Percentiles rank a stretch among this genome's conserved stretches.
Evolutionary conservation across 2,113 vertebrate genomes (phyloP).

Genomic region (Rhinogobius similis): DNA sequence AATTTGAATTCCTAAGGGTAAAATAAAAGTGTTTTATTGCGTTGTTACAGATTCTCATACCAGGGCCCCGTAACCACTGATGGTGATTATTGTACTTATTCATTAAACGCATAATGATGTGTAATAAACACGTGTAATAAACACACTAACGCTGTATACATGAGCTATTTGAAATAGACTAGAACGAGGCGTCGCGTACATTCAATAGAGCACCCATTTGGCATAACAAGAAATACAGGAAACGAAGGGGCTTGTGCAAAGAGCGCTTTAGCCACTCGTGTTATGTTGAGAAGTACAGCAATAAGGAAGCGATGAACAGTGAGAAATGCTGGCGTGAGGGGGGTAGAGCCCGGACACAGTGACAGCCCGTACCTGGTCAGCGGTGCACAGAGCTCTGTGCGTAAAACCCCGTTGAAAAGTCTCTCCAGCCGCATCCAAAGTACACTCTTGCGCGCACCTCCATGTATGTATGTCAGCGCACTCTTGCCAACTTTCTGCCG

Average conservation of each 20-base stretch:
- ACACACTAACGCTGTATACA: neutral
- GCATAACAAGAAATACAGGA: constrained; percentile 82
- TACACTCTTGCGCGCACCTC: constrained; percentile 69
- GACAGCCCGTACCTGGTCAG: constrained; percentile 43
- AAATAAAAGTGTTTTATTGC: neutral
- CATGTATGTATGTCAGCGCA: constrained; percentile 67
- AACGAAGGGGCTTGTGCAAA: constrained; percentile 70
- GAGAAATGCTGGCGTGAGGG: neutral
- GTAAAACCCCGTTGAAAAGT: constrained; percentile 56
- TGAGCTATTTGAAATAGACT: neutral
- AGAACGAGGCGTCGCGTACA: constrained; percentile 48
- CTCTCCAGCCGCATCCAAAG: constrained; percentile 70
- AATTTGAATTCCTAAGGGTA: constrained; percentile 5
- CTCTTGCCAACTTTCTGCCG: constrained; percentile 63
- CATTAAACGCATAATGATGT: neutral
- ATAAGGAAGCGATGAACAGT: constrained; percentile 50
- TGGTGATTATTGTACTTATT: neutral
- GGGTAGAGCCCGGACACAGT: neutral
- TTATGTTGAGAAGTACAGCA: constrained; percentile 46
- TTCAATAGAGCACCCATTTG: constrained; percentile 68
- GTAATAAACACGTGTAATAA: neutral
- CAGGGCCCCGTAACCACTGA: neutral
- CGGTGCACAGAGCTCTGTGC: constrained; percentile 46
- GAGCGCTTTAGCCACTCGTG: constrained; percentile 54
- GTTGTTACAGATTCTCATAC: neutral